Base-by-base conservation (phyloP, 2,888 invertebrate genomes). In the Ommatoiulus sabulosus region DNA sequence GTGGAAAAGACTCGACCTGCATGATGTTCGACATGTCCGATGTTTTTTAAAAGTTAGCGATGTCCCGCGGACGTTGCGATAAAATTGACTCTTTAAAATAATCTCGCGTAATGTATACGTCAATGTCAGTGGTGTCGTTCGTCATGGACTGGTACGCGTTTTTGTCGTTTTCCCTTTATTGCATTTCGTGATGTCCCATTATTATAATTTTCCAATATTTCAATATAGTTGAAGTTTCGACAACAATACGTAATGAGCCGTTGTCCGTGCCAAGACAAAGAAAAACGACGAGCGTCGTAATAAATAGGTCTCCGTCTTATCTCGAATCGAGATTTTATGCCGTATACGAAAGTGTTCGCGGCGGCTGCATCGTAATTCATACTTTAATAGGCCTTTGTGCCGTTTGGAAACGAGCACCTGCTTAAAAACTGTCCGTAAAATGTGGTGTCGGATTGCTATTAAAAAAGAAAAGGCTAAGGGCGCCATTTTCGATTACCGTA, bases 371-470 rank as follows among this genome's bases (percentile, higher is more conserved):
- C 80, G 80, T 80, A 80, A 80, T 80, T 80, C 80, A 80, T 43
- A 15, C 35, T 80, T 80, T 80, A 80, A 80, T 80, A 80, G 80
- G 80, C 80, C 80, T 80, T 80, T 80, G 80, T 80, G 80, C 80
- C 35, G 35, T 80, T 80, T 8, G 80, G 35, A 43, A 80, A 80
- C 80, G 35, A 35, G 7, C 80, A 80, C 80, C 80, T 80, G 80
- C 80, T 35, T 57, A 4, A 63, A 52, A 52, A 52, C 52, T 52
- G 63, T 17, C n/a, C 6, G 20, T 3, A 46, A 46, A 46, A 46
- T 46, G 46, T 7, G 46, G 46, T 46, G 46, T 4, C 46, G 8
- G 6, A 46, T 8, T 8, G 63, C n/a, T 20, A n/a, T 63, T n/a
- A 6, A 12, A 35, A 35, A 35, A 12, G 35, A 80, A 80, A 24